phyloP scores from a whole-genome alignment of 2,113 vertebrate genomes.

The Mobula birostris region DNA sequence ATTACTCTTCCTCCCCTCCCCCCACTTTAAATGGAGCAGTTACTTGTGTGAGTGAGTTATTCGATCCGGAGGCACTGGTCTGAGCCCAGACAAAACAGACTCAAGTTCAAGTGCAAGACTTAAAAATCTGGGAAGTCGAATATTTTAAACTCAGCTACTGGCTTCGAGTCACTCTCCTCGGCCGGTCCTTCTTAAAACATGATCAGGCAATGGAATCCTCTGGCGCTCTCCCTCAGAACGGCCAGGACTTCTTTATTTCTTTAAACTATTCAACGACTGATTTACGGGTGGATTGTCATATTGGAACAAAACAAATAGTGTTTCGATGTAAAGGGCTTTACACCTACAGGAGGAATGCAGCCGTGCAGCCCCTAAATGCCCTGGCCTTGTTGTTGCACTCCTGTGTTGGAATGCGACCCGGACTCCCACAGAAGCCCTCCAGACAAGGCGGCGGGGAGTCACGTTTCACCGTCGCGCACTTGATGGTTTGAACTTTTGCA shows the following conservation, averaged over 20 bases:
- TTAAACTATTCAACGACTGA: background rate
- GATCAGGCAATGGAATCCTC: background rate
- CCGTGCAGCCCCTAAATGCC: background rate
- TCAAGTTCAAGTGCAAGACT: slow-evolving; percentile 31
- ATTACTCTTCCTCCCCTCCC: background rate
- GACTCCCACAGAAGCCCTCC: slow-evolving; percentile 24
- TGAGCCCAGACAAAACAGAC: slow-evolving; percentile 34
- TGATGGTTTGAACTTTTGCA: slow-evolving; percentile 26
- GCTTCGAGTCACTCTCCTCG: background rate
- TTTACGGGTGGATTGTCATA: background rate
- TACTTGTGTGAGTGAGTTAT: slow-evolving; percentile 26
- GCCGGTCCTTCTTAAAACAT: background rate
- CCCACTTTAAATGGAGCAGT: background rate
- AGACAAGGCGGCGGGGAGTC: slow-evolving; percentile 15
- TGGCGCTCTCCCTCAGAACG: background rate
- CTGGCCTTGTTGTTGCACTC: background rate
- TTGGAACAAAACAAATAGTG: background rate
- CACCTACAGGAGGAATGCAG: background rate
- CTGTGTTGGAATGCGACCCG: slow-evolving; percentile 4
- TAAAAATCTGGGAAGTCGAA: background rate
- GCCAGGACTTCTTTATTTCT: background rate
- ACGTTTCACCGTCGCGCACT: background rate
- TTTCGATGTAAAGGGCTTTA: background rate
- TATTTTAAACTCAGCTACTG: background rate
- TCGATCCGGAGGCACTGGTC: background rate